These are phyloP conservation scores for Halichoeres trimaculatus DNA, from an alignment of 2,113 vertebrate species.

Conservation along the genomic window DNA sequence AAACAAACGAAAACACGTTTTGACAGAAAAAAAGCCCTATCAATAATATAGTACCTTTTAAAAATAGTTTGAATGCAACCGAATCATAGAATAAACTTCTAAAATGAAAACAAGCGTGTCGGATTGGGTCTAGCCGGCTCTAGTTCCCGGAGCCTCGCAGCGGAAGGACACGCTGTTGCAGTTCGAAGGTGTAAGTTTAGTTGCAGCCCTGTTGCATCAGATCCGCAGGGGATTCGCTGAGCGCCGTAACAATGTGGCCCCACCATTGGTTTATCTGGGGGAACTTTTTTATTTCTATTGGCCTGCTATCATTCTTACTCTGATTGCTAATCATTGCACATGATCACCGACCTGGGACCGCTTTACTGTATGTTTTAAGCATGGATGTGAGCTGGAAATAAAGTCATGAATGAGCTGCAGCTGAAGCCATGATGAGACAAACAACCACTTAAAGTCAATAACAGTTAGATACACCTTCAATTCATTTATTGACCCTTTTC, in stretches of 20 bases:
- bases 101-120: background rate
- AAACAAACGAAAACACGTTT: too few species aligned
- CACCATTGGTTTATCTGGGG: conserved; percentile 69
- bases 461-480: background rate
- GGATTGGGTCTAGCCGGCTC: conserved; percentile 48
- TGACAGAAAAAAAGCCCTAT: background rate
- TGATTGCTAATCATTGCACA: conserved; percentile 68
- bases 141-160: conserved; percentile 74
- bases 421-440: background rate
- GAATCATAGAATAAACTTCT: background rate
- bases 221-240: conserved; percentile 82
- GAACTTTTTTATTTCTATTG: conserved; percentile 69
- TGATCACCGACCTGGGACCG: conserved; percentile 42
- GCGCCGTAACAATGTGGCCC: conserved; percentile 73
- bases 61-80: background rate
- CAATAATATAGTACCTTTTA: background rate
- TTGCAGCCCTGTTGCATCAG: conserved; percentile 89
- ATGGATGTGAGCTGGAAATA: background rate
- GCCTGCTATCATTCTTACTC: conserved; percentile 49
- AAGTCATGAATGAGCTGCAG: background rate
- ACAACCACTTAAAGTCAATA: conserved; percentile 7
- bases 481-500: background rate
- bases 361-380: background rate
- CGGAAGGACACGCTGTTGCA: conserved; percentile 82
- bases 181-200: conserved; percentile 80